Conservation (phyloP, 1,140 invertebrate species). For the Tetragonula clypearis region DNA sequence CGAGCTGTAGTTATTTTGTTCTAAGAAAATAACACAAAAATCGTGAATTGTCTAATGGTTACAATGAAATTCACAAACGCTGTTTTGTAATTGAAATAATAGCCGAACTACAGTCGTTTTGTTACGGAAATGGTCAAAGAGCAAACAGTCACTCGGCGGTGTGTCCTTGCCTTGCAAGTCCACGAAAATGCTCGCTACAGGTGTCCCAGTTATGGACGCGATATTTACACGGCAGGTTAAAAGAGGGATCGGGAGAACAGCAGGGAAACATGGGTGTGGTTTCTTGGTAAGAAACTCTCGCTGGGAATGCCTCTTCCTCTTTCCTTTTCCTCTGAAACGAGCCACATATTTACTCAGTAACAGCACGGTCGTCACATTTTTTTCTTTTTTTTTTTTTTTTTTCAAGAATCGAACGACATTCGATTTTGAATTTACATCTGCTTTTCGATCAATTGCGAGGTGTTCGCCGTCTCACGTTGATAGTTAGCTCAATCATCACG, state of each 20-base stretch:
- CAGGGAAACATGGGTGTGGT: slow-evolving; percentile 45
- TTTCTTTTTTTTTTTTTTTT: too few relatives aligned
- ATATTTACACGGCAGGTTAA: slow-evolving; percentile 34
- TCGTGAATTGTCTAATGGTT: too few relatives aligned
- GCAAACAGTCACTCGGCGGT: not conserved
- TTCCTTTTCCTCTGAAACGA: too few relatives aligned
- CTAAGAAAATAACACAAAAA: too few relatives aligned
- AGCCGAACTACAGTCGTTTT: slow-evolving; percentile 22
- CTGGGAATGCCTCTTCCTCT: not conserved
- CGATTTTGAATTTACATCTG: not conserved
- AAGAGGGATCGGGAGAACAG: slow-evolving; percentile 32
- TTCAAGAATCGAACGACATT: not conserved
- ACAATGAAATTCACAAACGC: not conserved
- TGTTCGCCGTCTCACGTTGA: not conserved
- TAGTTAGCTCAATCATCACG: not conserved
- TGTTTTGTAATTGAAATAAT: not conserved
- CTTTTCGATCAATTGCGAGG: slow-evolving; percentile 11
- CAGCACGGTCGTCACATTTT: not conserved
- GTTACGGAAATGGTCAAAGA: not conserved
- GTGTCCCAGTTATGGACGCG: slow-evolving; percentile 54
- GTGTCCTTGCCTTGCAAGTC: not conserved
- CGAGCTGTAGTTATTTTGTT: too few relatives aligned
- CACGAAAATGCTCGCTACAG: slow-evolving; percentile 54
- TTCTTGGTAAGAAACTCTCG: slow-evolving; percentile 39
- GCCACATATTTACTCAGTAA: not conserved